phyloP scores from a whole-genome alignment of 2,888 invertebrate species.

The Ctenicera cuprea region DNA sequence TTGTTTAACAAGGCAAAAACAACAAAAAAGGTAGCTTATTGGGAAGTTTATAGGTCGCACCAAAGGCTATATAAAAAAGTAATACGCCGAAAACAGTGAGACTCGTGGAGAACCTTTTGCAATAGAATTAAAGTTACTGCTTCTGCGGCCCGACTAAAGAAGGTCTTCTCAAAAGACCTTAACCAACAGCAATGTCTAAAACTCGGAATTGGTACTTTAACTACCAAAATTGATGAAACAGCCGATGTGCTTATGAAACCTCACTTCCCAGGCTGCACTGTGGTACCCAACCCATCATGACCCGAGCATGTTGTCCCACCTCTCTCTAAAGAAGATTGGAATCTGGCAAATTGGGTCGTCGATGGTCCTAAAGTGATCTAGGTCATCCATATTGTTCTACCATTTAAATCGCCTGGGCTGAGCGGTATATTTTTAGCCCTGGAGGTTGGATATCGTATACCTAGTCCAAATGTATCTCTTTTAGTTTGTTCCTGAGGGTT shows the following conservation, averaged over 20 bases:
- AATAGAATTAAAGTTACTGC: neutral
- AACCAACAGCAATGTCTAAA: neutral
- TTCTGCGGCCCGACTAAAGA: too few species aligned
- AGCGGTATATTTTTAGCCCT: too few species aligned
- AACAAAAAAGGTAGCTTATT: neutral
- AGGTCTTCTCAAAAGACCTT: neutral
- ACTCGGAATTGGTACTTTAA: neutral
- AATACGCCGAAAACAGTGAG: neutral
- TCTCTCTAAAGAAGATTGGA: too few species aligned
- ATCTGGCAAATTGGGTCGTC: too few species aligned
- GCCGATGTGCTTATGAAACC: neutral
- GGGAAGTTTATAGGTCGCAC: neutral
- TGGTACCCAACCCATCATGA: too few species aligned
- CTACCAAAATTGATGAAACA: constrained; percentile 9
- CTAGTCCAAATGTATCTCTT: too few species aligned
- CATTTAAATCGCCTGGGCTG: too few species aligned
- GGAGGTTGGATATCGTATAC: too few species aligned
- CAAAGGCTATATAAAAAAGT: neutral
- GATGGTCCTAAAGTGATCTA: too few species aligned
- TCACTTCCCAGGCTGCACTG: constrained; percentile 5
- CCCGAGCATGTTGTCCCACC: too few species aligned
- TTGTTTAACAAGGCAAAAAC: constrained; percentile 26
- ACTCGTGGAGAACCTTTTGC: neutral
- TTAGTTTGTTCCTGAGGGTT: too few species aligned
- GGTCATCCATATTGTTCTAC: too few species aligned